A percentile compares a stretch with the other conserved stretches of the same genome.
phyloP scores from a whole-genome alignment of 2,113 vertebrate species.

The Nannobrachium achirus region DNA sequence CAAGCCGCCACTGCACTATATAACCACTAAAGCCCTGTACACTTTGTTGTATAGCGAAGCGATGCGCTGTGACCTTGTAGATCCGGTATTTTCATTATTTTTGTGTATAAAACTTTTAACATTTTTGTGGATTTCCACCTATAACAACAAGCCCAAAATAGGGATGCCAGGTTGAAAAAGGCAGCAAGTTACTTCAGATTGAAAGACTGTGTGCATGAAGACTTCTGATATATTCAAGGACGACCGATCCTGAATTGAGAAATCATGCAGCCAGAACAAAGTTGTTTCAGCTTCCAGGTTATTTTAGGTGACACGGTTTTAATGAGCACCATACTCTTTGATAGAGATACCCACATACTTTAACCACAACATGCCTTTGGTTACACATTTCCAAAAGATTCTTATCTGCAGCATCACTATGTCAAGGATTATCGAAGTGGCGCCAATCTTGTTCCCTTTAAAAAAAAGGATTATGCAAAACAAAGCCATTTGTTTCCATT shows the following conservation, averaged over 20 bases:
- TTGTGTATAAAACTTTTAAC: no score
- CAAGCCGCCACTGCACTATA: no score
- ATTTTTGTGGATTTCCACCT: no score
- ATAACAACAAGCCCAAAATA: no score
- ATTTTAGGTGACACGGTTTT: neutral
- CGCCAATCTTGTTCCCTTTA: constrained; percentile 12
- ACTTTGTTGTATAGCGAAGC: no score
- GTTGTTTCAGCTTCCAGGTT: neutral
- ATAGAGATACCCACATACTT: constrained; percentile 8
- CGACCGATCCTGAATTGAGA: no score
- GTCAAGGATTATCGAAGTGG: constrained; percentile 27
- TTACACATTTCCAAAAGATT: constrained; percentile 20
- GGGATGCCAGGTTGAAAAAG: no score
- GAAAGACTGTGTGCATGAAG: no score
- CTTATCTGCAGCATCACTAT: constrained; percentile 15
- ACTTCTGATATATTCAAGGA: neutral
- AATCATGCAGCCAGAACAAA: neutral
- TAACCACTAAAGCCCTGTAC: no score
- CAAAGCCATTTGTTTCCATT: constrained; percentile 19
- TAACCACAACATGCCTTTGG: constrained; percentile 22
- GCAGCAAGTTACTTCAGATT: neutral
- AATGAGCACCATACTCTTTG: neutral
- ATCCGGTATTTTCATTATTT: no score
- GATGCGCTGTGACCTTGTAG: no score
- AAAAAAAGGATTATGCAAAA: constrained; percentile 5